Evolutionary conservation across 92 coral and sea anemone genomes (phyloP).

Genomic region (Nematostella vectensis): DNA sequence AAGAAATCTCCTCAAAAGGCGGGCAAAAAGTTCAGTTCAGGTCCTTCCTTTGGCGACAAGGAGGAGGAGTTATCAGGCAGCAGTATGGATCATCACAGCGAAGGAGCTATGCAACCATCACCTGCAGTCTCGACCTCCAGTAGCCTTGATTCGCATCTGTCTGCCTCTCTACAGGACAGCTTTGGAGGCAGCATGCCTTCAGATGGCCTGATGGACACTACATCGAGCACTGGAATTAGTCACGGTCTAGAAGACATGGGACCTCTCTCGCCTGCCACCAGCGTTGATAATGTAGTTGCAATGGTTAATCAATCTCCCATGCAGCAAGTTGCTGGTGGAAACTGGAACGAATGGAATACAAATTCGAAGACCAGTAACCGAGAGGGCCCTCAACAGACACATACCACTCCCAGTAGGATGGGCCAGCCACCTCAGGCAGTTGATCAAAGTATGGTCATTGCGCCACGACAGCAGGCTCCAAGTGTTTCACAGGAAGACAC

Average conservation of each 20-base stretch:
- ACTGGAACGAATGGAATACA: constrained; percentile 36
- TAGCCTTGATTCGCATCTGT: constrained; percentile 3
- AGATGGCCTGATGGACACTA: constrained; percentile 14
- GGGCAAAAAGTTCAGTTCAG: constrained; percentile 5
- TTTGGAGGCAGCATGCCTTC: not conserved
- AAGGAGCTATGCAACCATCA: constrained; percentile 28
- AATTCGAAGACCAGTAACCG: not conserved
- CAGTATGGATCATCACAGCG: constrained; percentile 6
- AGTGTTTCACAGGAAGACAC: too few relatives aligned
- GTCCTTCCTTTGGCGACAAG: constrained; percentile 8
- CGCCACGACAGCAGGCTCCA: too few relatives aligned
- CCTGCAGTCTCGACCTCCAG: constrained; percentile 27
- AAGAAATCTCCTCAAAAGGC: constrained; percentile 51
- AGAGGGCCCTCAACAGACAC: constrained; percentile 9
- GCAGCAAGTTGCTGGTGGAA: constrained; percentile 21
- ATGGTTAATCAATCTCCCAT: constrained; percentile 12
- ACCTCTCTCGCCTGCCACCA: constrained; percentile 21
- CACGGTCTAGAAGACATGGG: constrained; percentile 31
- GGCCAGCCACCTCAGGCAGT: constrained; percentile 1
- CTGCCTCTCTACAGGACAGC: constrained; percentile 11
- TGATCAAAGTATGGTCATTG: constrained; percentile 6
- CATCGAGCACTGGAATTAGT: constrained; percentile 17
- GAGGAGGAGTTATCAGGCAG: not conserved
- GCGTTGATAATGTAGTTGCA: not conserved
- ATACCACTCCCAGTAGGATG: constrained; percentile 11